Conservation (phyloP, 2,888 invertebrate genomes). For the Drosophila pseudotakahashii region DNA sequence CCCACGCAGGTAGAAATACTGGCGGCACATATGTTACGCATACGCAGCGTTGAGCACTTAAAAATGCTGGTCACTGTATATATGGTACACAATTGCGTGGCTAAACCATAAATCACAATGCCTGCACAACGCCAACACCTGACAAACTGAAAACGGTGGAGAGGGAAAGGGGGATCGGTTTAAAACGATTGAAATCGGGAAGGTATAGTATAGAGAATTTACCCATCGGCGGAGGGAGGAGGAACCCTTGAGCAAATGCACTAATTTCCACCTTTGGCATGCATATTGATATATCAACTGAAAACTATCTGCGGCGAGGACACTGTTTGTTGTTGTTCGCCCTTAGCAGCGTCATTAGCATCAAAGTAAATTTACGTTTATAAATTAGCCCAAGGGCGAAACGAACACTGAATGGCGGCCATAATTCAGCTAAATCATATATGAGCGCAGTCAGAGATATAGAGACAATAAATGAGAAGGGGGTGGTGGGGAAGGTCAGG, state of each 20-base stretch:
- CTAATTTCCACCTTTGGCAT: slow-evolving; percentile 56
- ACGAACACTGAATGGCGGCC: slow-evolving; percentile 32
- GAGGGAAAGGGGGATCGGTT: slow-evolving; percentile 1
- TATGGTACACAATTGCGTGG: slow-evolving; percentile 28
- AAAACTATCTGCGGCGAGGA: slow-evolving; percentile 44
- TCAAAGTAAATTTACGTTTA: slow-evolving; percentile 65
- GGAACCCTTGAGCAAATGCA: slow-evolving; percentile 49
- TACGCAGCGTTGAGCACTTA: slow-evolving; percentile 45
- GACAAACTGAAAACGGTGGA: slow-evolving; percentile 23
- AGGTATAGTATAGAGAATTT: neutral
- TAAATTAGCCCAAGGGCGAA: slow-evolving; percentile 42
- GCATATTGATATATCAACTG: slow-evolving; percentile 57
- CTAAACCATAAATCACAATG: slow-evolving; percentile 62
- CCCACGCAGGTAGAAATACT: neutral
- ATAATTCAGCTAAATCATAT: slow-evolving; percentile 42
- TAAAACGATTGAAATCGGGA: slow-evolving; percentile 16
- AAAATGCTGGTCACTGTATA: slow-evolving; percentile 55
- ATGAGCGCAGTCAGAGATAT: slow-evolving; percentile 8
- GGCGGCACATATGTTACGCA: slow-evolving; percentile 50
- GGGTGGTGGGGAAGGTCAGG: neutral
- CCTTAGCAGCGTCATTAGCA: slow-evolving; percentile 62
- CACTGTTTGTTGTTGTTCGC: slow-evolving; percentile 33
- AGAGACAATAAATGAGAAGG: slow-evolving; percentile 9
- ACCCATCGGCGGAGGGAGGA: neutral
- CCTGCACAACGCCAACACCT: slow-evolving; percentile 57